phyloP scores from a whole-genome alignment of 1,140 invertebrate species.

The Brachionus asplanchnoidis region DNA sequence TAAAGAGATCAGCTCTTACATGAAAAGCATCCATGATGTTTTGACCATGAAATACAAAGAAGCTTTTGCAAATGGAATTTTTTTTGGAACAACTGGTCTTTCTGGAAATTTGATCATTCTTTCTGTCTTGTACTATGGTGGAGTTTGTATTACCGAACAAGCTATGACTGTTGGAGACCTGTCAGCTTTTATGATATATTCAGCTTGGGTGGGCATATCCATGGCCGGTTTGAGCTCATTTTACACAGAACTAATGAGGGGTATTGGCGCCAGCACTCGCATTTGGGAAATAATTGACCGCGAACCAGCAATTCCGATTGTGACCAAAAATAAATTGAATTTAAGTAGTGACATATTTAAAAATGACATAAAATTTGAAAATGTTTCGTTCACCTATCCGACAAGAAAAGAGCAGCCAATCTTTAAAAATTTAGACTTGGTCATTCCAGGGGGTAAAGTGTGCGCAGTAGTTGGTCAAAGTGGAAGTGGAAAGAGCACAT shows the following conservation, averaged over 20 bases:
- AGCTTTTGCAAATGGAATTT: slow-evolving; percentile 75
- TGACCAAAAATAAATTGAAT: slow-evolving; percentile 43
- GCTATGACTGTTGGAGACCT: slow-evolving; percentile 79
- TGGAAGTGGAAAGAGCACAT: slow-evolving; percentile 60
- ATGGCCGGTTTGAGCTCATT: slow-evolving; percentile 75
- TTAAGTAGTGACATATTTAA: slow-evolving; percentile 39
- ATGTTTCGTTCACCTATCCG: slow-evolving; percentile 62
- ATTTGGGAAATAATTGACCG: slow-evolving; percentile 84
- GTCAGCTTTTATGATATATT: slow-evolving; percentile 84
- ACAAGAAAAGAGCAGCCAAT: slow-evolving; percentile 58
- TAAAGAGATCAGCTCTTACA: slow-evolving; percentile 70
- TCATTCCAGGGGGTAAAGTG: slow-evolving; percentile 52
- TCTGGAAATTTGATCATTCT: slow-evolving; percentile 86
- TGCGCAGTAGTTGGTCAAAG: slow-evolving; percentile 60
- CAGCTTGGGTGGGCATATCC: slow-evolving; percentile 83
- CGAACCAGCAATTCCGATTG: slow-evolving; percentile 64
- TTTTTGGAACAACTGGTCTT: slow-evolving; percentile 88
- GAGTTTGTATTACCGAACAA: slow-evolving; percentile 74
- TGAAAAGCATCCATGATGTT: slow-evolving; percentile 67
- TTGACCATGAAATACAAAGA: slow-evolving; percentile 77
- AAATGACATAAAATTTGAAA: slow-evolving; percentile 55
- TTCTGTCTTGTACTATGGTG: slow-evolving; percentile 86
- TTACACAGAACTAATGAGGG: slow-evolving; percentile 86
- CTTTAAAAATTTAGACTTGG: slow-evolving; percentile 57
- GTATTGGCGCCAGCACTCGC: slow-evolving; percentile 78